phyloP scores from a whole-genome alignment of 2,888 invertebrate species.

The Acrobasis consociella region DNA sequence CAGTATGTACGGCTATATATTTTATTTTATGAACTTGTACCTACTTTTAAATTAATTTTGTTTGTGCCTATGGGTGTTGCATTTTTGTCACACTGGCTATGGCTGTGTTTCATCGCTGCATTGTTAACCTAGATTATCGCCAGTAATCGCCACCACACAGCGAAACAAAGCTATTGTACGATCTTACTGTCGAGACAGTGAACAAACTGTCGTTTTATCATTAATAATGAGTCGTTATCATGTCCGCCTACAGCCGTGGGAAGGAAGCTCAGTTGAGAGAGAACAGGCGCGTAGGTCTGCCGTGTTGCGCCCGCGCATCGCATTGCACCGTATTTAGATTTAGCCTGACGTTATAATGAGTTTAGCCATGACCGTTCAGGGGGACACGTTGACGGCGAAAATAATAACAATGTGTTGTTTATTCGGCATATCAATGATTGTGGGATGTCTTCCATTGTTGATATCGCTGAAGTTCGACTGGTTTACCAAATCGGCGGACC shows the following conservation, averaged over 20 bases:
- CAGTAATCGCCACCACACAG: not conserved
- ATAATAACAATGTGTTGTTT: conserved; percentile 90
- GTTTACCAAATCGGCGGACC: conserved; percentile 69
- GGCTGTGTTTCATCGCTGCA: not conserved
- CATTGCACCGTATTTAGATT: conserved; percentile 34
- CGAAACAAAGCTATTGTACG: conserved; percentile 23
- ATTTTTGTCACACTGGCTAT: not conserved
- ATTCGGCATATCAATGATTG: conserved; percentile 87
- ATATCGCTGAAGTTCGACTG: conserved; percentile 86
- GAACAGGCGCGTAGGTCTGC: conserved; percentile 41
- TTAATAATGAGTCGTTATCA: conserved; percentile 71
- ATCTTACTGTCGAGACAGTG: conserved; percentile 41
- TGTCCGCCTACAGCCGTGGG: conserved; percentile 58
- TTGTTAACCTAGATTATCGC: conserved; percentile 6
- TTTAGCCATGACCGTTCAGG: conserved; percentile 43
- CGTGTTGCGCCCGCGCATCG: conserved; percentile 47
- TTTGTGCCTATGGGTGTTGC: not conserved
- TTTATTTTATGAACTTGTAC: too few species aligned
- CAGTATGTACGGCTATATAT: too few species aligned
- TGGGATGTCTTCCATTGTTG: conserved; percentile 89
- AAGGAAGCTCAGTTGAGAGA: conserved; percentile 61
- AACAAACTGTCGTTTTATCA: conserved; percentile 68
- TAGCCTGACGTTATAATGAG: conserved; percentile 42
- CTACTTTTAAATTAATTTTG: not conserved
- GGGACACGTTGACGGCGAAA: conserved; percentile 86